phyloP scores from a whole-genome alignment of 1,140 invertebrate species.

The Pararge aegeria region DNA sequence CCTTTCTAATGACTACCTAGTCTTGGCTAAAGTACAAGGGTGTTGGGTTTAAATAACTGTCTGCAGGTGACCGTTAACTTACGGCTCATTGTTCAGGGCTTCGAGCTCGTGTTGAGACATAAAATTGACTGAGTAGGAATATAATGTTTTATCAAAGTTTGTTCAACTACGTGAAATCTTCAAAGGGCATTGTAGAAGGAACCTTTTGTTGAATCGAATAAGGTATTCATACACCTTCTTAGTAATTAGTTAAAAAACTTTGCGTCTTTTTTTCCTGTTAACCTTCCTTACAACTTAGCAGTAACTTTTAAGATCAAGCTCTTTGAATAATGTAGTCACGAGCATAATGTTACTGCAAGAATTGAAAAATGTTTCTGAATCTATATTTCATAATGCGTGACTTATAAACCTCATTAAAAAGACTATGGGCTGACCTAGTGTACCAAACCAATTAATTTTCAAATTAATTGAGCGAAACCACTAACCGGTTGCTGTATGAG shows the following conservation, averaged over 20 bases:
- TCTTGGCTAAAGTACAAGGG: slow-evolving; percentile 29
- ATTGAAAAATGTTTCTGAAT: slow-evolving; percentile 29
- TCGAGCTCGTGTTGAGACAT: neutral
- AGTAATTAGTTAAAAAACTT: too few relatives aligned
- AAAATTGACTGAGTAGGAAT: too few relatives aligned
- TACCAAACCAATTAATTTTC: slow-evolving; percentile 64
- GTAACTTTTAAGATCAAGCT: slow-evolving; percentile 20
- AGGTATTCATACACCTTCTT: too few relatives aligned
- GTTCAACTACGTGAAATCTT: too few relatives aligned
- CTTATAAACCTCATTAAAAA: slow-evolving; percentile 57
- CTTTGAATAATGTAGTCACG: slow-evolving; percentile 25
- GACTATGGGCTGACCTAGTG: slow-evolving; percentile 42
- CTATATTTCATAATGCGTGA: slow-evolving; percentile 50
- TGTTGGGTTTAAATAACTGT: slow-evolving; percentile 27
- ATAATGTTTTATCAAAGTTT: too few relatives aligned
- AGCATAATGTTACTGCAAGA: slow-evolving; percentile 21
- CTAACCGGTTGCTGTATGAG: slow-evolving; percentile 56
- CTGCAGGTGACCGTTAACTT: slow-evolving; percentile 19
- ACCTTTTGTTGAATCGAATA: too few relatives aligned
- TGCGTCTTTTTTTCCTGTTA: slow-evolving; percentile 11
- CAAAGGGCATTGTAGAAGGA: too few relatives aligned
- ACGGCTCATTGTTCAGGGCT: slow-evolving; percentile 13
- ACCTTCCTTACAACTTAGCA: slow-evolving; percentile 7
- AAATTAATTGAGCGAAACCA: slow-evolving; percentile 63
- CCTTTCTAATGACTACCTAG: slow-evolving; percentile 52